Conservation (phyloP, 2,888 invertebrate genomes). For the Leptinotarsa haldemani region DNA sequence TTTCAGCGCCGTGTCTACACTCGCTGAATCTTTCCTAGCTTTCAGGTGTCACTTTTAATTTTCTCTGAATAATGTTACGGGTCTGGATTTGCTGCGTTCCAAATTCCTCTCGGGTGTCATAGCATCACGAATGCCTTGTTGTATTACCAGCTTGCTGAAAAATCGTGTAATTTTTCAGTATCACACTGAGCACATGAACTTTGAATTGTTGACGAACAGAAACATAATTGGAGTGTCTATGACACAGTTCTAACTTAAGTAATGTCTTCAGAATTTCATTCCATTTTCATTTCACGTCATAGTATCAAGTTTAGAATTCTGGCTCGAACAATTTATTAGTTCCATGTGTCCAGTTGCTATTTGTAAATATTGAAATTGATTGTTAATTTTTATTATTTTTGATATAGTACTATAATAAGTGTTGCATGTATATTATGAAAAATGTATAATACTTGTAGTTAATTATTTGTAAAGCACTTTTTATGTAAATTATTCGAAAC, state of each 20-base stretch:
- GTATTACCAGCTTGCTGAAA: constrained; percentile 13
- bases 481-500: constrained; percentile 54
- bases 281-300: too few relatives aligned
- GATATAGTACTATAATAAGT: constrained; percentile 51
- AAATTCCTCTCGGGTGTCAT: constrained; percentile 13
- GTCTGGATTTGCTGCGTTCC: constrained; percentile 33
- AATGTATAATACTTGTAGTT: constrained; percentile 50
- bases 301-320: not conserved
- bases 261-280: too few relatives aligned
- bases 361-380: constrained; percentile 42
- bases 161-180: not conserved
- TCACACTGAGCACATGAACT: not conserved
- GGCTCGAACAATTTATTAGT: not conserved
- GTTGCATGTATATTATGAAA: constrained; percentile 53
- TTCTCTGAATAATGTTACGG: constrained; percentile 47
- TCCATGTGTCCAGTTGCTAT: constrained; percentile 6
- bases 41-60: constrained; percentile 58
- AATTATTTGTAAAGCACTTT: constrained; percentile 53
- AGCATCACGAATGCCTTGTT: not conserved
- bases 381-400: constrained; percentile 49
- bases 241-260: too few relatives aligned
- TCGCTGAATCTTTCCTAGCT: constrained; percentile 50
- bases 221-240: too few relatives aligned
- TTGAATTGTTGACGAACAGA: not conserved
- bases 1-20: constrained; percentile 56